phyloP scores from a whole-genome alignment of 2,113 vertebrate genomes.

The Candoia aspera region DNA sequence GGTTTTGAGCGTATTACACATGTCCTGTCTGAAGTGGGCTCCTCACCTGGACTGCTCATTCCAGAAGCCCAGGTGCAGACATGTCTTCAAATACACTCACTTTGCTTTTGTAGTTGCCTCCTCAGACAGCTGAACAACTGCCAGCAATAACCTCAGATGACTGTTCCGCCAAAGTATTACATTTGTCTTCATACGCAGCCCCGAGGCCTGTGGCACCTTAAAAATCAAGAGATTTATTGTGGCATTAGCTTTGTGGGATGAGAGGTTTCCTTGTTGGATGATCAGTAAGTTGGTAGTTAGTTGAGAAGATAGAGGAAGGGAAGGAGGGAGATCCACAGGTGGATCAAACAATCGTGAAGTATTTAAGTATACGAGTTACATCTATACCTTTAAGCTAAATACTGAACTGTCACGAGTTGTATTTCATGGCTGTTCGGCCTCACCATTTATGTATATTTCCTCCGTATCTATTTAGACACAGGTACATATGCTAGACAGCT shows the following conservation, averaged over 20 bases:
- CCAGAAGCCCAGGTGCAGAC: background rate
- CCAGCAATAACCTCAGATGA: background rate
- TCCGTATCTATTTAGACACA: background rate
- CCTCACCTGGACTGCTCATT: background rate
- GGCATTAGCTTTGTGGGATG: background rate
- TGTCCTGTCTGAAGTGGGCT: background rate
- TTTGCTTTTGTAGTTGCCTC: background rate
- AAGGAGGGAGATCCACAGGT: background rate
- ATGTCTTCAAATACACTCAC: background rate
- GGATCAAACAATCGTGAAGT: background rate
- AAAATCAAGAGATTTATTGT: background rate
- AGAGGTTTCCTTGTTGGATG: background rate
- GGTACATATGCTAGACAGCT: background rate
- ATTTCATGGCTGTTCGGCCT: background rate
- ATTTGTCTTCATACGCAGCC: background rate
- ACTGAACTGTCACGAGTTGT: background rate
- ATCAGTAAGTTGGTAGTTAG: background rate
- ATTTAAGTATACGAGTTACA: background rate
- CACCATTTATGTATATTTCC: background rate
- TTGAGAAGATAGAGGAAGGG: background rate
- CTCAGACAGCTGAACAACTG: background rate
- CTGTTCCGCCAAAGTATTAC: background rate
- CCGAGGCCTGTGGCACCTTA: background rate
- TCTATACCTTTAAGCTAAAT: background rate
- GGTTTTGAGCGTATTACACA: background rate